Evolutionary conservation across 2,888 invertebrate genomes (phyloP).

Genomic region (Copidosoma aretas): DNA sequence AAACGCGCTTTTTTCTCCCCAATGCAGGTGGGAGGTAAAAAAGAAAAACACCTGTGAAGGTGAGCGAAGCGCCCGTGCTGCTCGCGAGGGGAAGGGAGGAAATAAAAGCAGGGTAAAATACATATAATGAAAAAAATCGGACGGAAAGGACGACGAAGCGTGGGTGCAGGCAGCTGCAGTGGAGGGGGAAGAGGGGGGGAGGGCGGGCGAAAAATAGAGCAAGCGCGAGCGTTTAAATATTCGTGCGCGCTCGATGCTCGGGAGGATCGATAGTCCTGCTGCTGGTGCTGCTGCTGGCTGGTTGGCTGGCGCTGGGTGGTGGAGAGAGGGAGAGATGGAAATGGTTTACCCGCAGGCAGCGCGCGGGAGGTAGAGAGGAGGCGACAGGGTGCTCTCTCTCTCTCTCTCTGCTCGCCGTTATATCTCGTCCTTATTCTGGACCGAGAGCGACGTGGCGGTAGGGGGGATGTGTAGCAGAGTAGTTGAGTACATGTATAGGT

Average conservation of each 20-base stretch:
- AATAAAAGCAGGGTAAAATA: background rate
- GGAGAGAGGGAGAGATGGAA: background rate
- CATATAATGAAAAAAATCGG: background rate
- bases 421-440: constrained; percentile 24
- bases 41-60: background rate
- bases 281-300: constrained; percentile 1
- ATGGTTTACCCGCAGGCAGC: constrained; percentile 1
- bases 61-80: background rate
- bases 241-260: constrained; percentile 36
- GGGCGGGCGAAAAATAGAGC: constrained; percentile 39
- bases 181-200: constrained; percentile 21
- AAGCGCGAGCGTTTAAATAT: constrained; percentile 40
- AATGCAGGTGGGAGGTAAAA: too few relatives aligned
- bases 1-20: constrained; percentile 14
- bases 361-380: background rate
- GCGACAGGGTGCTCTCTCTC: background rate
- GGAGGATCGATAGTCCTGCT: constrained; percentile 39
- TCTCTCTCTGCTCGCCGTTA: background rate
- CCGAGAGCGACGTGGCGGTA: constrained; percentile 7
- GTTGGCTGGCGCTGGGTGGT: background rate
- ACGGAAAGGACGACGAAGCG: constrained; percentile 36
- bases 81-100: background rate
- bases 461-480: background rate
- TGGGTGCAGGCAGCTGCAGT: constrained; percentile 6
- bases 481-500: background rate